These are phyloP conservation scores for Psittacula echo DNA, from an alignment of 2,797 vertebrate genomes.

Conservation along the genomic window DNA sequence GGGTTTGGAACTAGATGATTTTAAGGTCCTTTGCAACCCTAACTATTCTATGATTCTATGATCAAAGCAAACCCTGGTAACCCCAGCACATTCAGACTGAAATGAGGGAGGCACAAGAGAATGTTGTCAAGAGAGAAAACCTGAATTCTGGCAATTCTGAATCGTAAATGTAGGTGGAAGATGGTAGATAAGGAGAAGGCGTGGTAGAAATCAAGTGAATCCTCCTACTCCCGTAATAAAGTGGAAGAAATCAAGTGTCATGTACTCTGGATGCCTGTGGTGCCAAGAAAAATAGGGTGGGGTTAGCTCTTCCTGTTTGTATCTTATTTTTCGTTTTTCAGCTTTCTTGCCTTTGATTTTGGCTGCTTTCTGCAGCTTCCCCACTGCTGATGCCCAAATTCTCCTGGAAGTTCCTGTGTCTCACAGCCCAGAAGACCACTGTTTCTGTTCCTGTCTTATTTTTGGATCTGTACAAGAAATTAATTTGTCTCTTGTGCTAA, in stretches of 20 bases:
- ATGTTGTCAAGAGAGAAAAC: conserved; percentile 13
- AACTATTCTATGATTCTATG: too few relatives aligned
- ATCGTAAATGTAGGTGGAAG: conserved; percentile 49
- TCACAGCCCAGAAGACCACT: not conserved
- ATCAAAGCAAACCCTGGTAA: conserved; percentile 2
- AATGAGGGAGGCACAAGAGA: conserved; percentile 12
- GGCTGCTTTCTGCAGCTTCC: not conserved
- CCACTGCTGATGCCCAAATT: not conserved
- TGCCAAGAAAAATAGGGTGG: conserved; percentile 8
- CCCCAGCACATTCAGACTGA: not conserved
- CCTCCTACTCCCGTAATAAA: not conserved
- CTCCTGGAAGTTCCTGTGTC: not conserved
- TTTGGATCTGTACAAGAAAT: not conserved
- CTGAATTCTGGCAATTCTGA: conserved; percentile 23
- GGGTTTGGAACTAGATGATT: too few relatives aligned
- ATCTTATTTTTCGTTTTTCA: not conserved
- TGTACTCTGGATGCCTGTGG: not conserved
- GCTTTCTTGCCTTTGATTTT: conserved; percentile 29
- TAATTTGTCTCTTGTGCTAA: not conserved
- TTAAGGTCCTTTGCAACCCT: too few relatives aligned
- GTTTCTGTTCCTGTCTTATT: not conserved
- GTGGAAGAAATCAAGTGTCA: conserved; percentile 14
- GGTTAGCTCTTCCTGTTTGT: conserved; percentile 8
- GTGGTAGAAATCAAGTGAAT: conserved; percentile 34
- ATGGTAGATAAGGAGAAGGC: conserved; percentile 42